Evolutionary conservation across 2,797 vertebrate species (phyloP), one percentile per base, ranked within the genome.

Genomic region (Luscinia megarhynchos): DNA sequence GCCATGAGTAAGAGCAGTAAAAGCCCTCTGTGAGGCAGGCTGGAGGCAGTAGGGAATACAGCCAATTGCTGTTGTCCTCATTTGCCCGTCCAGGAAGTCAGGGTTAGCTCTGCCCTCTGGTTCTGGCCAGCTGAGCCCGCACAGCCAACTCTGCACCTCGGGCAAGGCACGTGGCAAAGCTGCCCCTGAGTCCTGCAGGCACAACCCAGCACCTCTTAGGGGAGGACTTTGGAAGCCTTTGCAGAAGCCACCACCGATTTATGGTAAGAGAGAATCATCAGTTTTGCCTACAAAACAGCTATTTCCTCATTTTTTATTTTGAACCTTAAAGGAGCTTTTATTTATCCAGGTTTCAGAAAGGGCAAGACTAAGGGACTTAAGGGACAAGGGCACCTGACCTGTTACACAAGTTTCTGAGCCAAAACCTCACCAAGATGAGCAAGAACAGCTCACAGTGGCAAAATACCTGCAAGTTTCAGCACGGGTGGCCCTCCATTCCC

Each of bases 141-240:
- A 1, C 5, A 10, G 27, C 55, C 36, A 32, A 9, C 0, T 0
- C 26, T 3, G 32, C 38, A 12, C 8, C 53, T 68, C 5, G 2
- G 20, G 29, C 24, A 9, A 22, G 51, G 48, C 5, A 3, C 4
- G 0, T 3, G 21, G 41, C 11, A 3, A 46, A 80, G 24, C 36
- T 84, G 66, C 18, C 59, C 3, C 0, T 11, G 5, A 11, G 0
- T 63, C 43, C 45, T 26, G 12, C 1, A 46, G 82, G 41, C 41
- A 84, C 32, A 57, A 34, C 11, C 15, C 59, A 9, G 4, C 8
- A 24, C 23, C 63, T 64, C 41, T 64, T 22, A 32, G 46, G 58
- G 46, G 58, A 36, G 36, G 9, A 4, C 6, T 63, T 32, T 17
- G 78, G 70, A 80, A 80, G 27, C 27, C 36, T 79, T 69, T 58